These are phyloP conservation scores for Ardeotis arabs DNA, from an alignment of 2,113 vertebrate genomes.

Conservation along the genomic window DNA sequence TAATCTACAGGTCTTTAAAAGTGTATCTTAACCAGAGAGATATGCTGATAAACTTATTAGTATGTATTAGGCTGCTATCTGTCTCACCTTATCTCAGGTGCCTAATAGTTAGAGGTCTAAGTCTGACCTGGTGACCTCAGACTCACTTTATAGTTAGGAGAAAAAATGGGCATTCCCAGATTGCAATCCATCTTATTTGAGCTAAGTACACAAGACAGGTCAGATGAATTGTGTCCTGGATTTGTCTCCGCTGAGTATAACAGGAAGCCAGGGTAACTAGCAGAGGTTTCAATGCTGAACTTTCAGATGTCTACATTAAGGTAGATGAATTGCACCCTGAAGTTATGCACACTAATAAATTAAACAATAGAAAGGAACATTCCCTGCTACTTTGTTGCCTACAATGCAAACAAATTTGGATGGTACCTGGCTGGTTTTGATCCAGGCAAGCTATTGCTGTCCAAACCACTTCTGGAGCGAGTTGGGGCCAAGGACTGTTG, in stretches of 20 bases:
- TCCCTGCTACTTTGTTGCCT: neutral
- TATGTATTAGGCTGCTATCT: neutral
- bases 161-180: slow-evolving; percentile 40
- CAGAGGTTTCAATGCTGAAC: slow-evolving; percentile 33
- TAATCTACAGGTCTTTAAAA: neutral
- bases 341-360: slow-evolving; percentile 36
- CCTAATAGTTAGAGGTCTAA: slow-evolving; percentile 26
- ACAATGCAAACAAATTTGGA: neutral
- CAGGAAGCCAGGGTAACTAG: slow-evolving; percentile 56
- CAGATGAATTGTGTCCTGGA: slow-evolving; percentile 62
- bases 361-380: neutral
- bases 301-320: slow-evolving; percentile 53
- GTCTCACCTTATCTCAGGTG: slow-evolving; percentile 53
- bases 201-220: slow-evolving; percentile 47
- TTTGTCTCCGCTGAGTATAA: slow-evolving; percentile 50
- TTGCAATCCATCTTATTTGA: slow-evolving; percentile 58
- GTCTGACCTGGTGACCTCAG: slow-evolving; percentile 38
- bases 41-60: neutral
- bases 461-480: neutral
- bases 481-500: fast-evolving
- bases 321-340: slow-evolving; percentile 50
- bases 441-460: neutral
- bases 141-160: slow-evolving; percentile 27
- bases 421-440: neutral
- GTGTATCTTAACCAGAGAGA: neutral